Evolutionary conservation across 2,888 invertebrate genomes (phyloP), one percentile per base, ranked within the genome.

Genomic region (Helobdella robusta): DNA sequence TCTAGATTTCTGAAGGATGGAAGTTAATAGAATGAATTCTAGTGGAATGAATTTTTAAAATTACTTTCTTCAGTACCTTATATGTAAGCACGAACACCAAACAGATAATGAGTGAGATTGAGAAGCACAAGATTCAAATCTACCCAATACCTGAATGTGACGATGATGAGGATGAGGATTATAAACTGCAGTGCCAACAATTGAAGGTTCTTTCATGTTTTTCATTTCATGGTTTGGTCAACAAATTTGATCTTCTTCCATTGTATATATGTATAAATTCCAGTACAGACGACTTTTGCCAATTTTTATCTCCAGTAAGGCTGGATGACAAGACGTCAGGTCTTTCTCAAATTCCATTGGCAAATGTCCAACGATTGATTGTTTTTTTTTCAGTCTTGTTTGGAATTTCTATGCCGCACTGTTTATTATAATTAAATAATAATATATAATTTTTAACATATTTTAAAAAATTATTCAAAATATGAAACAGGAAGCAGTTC

Each of bases 111-210:
- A 88, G 90, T 74, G 93, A 94, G 82, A 91, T 95, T 62, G 87
- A 88, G 73, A 86, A 86, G 70, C 86, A 91, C 77, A 90, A 89
- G 54, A 93, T 95, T 73, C 89, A 90, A 82, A 91, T 94, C 68
- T 95, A 95, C 81, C 89, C 90, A 2, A 82, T 95, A 70, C 94
- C 94, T 0, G 94, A 95, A 82, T 94, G 93, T 80, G 92, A 93
- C 78, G 89, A 89, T 66, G 85, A 85, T 75, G 94, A 94, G 80
- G 95, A 95, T 78, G 94, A 94, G 76, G 93, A 93, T 77, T 95
- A 93, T 76, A 93, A 94, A 68, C 77, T 78, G 71, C 79, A 80
- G 70, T 80, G 79, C 71, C 70, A 74, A 68, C 77, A 77, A 68
- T 74, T 79, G 28, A 78, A 77, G 74, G 79, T 78, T 11, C 5